phyloP scores from a whole-genome alignment of 2,113 vertebrate genomes.

The Microtus montanus region DNA sequence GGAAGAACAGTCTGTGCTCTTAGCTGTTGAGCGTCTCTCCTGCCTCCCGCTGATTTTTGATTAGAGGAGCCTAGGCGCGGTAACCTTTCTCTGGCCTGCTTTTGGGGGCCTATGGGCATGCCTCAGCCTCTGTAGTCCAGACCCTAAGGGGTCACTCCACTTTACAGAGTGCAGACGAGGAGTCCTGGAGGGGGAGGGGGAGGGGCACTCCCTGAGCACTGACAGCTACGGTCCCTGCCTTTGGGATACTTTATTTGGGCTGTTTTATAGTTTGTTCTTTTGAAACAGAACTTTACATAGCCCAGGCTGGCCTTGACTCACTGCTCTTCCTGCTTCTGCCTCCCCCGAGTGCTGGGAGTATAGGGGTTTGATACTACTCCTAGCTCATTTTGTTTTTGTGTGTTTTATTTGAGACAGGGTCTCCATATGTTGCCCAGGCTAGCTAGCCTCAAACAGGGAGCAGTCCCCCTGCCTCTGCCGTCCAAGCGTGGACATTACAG shows the following conservation, averaged over 20 bases:
- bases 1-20: neutral
- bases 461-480: neutral
- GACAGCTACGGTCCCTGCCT: neutral
- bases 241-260: neutral
- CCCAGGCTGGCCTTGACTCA: neutral
- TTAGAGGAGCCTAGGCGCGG: neutral
- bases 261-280: neutral
- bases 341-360: neutral
- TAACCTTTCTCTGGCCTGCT: neutral
- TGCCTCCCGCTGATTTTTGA: neutral
- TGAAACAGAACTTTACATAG: neutral
- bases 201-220: rapidly evolving
- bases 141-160: neutral
- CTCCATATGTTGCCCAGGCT: neutral
- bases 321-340: neutral
- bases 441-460: neutral
- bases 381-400: neutral
- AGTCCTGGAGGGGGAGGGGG: neutral
- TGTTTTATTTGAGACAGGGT: neutral
- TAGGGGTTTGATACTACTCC: neutral
- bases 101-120: neutral
- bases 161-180: constrained; percentile 1
- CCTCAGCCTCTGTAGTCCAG: neutral
- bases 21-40: neutral
- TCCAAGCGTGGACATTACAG: neutral